A percentile compares a stretch with the other conserved stretches of the same genome.
Evolutionary conservation across 2,113 vertebrate species (phyloP).

Genomic region (Pteruthius melanotis): DNA sequence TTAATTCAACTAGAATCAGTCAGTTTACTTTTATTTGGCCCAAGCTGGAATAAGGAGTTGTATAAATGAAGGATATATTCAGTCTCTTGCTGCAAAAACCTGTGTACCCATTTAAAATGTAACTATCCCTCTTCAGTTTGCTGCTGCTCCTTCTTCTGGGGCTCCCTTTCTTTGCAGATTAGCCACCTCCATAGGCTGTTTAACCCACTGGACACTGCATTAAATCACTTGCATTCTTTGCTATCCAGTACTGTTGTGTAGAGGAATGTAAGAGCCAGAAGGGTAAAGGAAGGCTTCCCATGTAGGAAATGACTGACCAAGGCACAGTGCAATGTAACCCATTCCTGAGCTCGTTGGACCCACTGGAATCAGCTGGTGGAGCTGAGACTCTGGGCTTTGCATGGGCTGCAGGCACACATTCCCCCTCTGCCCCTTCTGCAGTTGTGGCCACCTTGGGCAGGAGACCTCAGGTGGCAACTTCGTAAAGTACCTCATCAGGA

Average conservation of each 20-base stretch:
- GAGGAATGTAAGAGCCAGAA: neutral
- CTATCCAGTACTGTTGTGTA: neutral
- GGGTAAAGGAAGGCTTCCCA: neutral
- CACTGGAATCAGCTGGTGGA: neutral
- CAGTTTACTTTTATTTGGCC: neutral
- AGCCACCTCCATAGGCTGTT: neutral
- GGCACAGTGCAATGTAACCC: neutral
- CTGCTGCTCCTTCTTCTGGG: neutral
- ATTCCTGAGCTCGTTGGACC: rapidly evolving
- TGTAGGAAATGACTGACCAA: neutral
- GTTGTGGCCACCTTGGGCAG: neutral
- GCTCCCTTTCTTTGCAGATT: neutral
- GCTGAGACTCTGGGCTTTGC: neutral
- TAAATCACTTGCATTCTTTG: neutral
- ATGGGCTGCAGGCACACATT: rapidly evolving
- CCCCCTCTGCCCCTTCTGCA: neutral
- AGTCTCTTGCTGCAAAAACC: neutral
- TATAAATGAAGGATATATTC: neutral
- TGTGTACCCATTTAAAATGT: neutral
- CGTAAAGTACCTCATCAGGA: neutral
- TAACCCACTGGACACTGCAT: neutral
- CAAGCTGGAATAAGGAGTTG: neutral
- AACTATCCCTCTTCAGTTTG: neutral
- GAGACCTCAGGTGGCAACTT: neutral
- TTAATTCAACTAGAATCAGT: neutral